A percentile compares a stretch with the other conserved stretches of the same genome.
Conservation (phyloP, 1,140 invertebrate genomes). For the Danaus plexippus region DNA sequence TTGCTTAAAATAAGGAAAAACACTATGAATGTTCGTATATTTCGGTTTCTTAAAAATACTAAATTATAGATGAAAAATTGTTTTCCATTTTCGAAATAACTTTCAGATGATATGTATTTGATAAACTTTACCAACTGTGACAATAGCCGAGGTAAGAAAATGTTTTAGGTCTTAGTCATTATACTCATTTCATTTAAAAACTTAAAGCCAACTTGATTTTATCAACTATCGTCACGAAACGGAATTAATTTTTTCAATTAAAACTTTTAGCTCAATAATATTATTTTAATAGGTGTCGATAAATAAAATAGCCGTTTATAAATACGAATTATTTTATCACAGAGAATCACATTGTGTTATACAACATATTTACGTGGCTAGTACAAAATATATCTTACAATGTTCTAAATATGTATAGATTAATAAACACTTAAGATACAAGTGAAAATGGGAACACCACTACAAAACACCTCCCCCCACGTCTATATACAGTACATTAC, state of each 20-base stretch:
- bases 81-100: no score
- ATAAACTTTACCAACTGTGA: no score
- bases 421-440: constrained; percentile 38
- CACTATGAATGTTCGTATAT: no score
- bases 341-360: constrained; percentile 71
- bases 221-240: not conserved
- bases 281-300: not conserved
- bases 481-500: constrained; percentile 15
- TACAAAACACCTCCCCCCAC: constrained; percentile 40
- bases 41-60: no score
- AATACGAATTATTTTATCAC: constrained; percentile 71
- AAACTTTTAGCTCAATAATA: not conserved
- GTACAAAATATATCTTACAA: constrained; percentile 65
- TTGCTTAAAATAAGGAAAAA: no score
- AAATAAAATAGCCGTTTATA: constrained; percentile 58
- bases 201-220: not conserved
- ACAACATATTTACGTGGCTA: constrained; percentile 69
- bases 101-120: no score
- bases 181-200: no score
- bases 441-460: constrained; percentile 43
- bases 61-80: no score
- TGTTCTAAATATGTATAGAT: constrained; percentile 46
- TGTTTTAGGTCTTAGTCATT: no score
- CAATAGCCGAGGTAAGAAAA: no score
- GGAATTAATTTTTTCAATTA: not conserved